phyloP scores from a whole-genome alignment of 2,888 invertebrate genomes.

The Eucera pruinosa region DNA sequence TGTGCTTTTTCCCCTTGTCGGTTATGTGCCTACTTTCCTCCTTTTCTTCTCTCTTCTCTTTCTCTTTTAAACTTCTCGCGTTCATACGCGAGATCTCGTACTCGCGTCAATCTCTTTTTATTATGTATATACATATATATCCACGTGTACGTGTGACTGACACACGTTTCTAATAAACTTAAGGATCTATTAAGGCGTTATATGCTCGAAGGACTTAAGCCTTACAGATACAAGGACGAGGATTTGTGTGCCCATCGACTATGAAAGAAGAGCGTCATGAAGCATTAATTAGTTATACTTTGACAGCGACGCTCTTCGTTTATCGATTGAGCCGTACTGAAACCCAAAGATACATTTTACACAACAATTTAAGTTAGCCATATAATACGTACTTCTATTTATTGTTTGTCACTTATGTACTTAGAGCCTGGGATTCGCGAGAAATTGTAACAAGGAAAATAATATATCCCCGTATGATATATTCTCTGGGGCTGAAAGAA shows the following conservation, averaged over 20 bases:
- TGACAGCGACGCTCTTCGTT: conserved; percentile 3
- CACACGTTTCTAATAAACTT: conserved; percentile 31
- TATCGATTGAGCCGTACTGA: conserved; percentile 46
- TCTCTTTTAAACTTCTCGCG: neutral
- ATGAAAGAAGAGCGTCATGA: neutral
- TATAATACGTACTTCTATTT: conserved; percentile 67
- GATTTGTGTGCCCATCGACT: neutral
- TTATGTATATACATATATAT: conserved; percentile 43
- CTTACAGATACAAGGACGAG: conserved; percentile 5
- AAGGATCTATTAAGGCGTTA: neutral
- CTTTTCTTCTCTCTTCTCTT: neutral
- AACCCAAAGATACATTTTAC: conserved; percentile 72
- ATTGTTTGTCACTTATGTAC: conserved; percentile 64
- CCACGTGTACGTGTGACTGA: conserved; percentile 23
- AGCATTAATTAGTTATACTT: neutral
- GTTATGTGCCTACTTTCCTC: conserved; percentile 16
- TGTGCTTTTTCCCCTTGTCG: conserved; percentile 5
- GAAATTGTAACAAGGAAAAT: neutral
- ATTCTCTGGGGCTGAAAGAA: neutral
- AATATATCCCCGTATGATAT: neutral
- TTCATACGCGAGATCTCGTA: neutral
- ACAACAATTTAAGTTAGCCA: conserved; percentile 74
- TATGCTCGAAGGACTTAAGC: neutral
- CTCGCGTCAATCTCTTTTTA: conserved; percentile 13
- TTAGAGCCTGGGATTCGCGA: conserved; percentile 33